Percentiles rank a stretch among this genome's conserved stretches.
Evolutionary conservation across 2,888 invertebrate genomes (phyloP).

Genomic region (Frankliniella fusca): DNA sequence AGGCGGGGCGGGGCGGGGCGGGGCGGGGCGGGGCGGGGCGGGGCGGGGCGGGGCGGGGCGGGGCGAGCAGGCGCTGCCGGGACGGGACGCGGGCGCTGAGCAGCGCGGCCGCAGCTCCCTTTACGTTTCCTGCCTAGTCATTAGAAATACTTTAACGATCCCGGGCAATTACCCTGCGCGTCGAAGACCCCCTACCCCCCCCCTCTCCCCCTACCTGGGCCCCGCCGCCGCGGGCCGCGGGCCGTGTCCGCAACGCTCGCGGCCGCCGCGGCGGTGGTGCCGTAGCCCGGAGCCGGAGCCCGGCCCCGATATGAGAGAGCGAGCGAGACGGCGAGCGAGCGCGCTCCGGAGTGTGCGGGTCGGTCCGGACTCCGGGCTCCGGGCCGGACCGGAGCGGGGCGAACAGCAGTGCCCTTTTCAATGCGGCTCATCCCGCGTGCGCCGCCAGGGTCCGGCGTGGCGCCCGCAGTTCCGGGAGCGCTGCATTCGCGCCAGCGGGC

Average conservation of each 20-base stretch:
- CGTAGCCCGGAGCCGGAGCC: neutral
- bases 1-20: neutral
- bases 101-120: neutral
- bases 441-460: no score
- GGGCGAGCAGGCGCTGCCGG: neutral
- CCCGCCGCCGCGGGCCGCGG: neutral
- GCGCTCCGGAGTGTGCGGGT: no score
- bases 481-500: no score
- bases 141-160: slow-evolving; percentile 26
- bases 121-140: slow-evolving; percentile 26
- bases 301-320: neutral
- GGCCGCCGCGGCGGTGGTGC: neutral
- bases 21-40: neutral
- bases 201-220: neutral
- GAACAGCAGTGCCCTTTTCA: no score
- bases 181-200: neutral
- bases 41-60: no score
- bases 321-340: no score
- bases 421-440: no score
- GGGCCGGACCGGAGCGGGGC: no score
- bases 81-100: neutral
- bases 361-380: no score
- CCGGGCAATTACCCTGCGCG: neutral
- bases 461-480: no score
- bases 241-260: neutral